Percentiles rank a stretch among this genome's conserved stretches.
phyloP scores from a whole-genome alignment of 2,888 invertebrate genomes.

The Sesia apiformis region DNA sequence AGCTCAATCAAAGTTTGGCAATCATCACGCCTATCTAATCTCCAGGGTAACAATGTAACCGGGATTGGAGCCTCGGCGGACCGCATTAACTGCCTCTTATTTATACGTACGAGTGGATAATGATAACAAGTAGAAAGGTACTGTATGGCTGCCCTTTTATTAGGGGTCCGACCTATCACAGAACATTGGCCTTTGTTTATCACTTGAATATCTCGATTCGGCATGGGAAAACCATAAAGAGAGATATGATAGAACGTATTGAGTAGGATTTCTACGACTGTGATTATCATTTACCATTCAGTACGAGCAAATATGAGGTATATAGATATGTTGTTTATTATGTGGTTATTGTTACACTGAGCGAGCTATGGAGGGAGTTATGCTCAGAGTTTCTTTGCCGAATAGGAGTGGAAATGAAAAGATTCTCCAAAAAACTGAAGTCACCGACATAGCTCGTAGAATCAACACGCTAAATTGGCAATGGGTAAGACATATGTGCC shows the following conservation, averaged over 20 bases:
- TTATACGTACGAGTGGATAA: constrained; percentile 32
- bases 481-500: too few species aligned
- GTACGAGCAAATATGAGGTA: too few species aligned
- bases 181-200: neutral
- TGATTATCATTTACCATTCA: too few species aligned
- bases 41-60: constrained; percentile 59
- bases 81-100: constrained; percentile 51
- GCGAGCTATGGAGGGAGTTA: too few species aligned
- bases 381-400: too few species aligned
- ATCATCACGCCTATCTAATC: constrained; percentile 68
- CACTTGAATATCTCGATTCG: neutral
- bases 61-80: constrained; percentile 48
- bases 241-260: neutral
- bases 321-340: too few species aligned
- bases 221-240: neutral
- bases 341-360: too few species aligned
- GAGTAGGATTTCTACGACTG: too few species aligned
- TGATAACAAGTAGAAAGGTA: constrained; percentile 37
- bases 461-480: too few species aligned
- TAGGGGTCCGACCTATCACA: neutral
- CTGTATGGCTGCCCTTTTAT: neutral
- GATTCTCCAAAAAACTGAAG: too few species aligned
- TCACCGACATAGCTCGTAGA: too few species aligned
- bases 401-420: too few species aligned
- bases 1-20: constrained; percentile 69